Conservation (phyloP, 2,797 vertebrate species). For the Bovichtus variegatus region DNA sequence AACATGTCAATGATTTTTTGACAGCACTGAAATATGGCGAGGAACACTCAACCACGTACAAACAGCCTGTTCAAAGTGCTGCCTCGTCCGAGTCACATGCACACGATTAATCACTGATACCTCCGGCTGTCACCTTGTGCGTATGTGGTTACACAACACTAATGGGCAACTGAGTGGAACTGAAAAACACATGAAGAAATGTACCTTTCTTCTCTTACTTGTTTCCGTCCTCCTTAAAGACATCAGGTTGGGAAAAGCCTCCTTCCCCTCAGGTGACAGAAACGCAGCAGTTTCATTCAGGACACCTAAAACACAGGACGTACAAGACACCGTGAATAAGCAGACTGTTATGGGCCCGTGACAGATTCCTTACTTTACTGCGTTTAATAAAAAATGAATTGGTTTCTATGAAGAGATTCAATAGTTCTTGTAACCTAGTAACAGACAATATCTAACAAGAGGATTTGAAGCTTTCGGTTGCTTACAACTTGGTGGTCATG, state of each 20-base stretch:
- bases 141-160: conserved; percentile 65
- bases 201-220: conserved; percentile 46
- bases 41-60: conserved; percentile 59
- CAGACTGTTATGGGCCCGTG: background rate
- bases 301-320: conserved; percentile 24
- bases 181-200: conserved; percentile 62
- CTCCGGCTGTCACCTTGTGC: conserved; percentile 65
- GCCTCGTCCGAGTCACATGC: conserved; percentile 65
- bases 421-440: background rate
- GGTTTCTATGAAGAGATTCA: background rate
- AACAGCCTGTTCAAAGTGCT: conserved; percentile 64
- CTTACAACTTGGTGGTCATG: background rate
- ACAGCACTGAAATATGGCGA: conserved; percentile 66
- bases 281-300: background rate
- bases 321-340: background rate
- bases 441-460: background rate
- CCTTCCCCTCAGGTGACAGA: conserved; percentile 21
- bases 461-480: background rate
- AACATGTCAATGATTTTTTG: conserved; percentile 82
- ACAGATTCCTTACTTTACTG: background rate
- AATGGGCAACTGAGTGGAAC: conserved; percentile 74
- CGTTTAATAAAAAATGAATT: background rate
- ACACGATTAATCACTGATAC: conserved; percentile 77
- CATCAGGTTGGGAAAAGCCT: background rate
- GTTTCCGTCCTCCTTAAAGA: conserved; percentile 34